Evolutionary conservation across 53 echinoderm and acorn worm species (phyloP).

Genomic region (Temnopleurus reevesii): DNA sequence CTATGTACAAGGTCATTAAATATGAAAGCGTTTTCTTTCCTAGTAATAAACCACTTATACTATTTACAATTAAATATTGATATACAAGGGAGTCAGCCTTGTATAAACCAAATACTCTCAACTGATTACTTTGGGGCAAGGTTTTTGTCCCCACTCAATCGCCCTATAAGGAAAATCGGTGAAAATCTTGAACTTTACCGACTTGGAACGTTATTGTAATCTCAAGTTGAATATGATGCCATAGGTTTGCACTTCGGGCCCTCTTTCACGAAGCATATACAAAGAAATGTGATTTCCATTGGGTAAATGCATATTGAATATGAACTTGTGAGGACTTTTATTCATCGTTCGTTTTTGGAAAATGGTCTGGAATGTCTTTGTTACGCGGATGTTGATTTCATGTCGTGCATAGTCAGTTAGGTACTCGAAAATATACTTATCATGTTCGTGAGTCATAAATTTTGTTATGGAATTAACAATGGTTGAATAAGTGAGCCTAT

Average conservation of each 20-base stretch:
- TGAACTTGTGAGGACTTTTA: too few relatives aligned
- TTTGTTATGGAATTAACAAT: background rate
- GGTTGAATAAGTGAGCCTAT: too few relatives aligned
- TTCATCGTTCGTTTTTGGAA: too few relatives aligned
- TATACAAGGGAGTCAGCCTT: background rate
- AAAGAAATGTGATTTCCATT: too few relatives aligned
- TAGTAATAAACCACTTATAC: background rate
- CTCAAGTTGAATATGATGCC: background rate
- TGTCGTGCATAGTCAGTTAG: too few relatives aligned
- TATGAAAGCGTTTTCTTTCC: background rate
- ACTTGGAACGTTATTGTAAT: background rate
- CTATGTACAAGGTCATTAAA: background rate
- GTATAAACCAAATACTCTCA: background rate
- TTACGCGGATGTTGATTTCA: background rate
- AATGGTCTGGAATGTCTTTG: background rate
- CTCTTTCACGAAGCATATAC: too few relatives aligned
- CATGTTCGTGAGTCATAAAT: conserved; percentile 2
- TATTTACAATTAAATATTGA: conserved; percentile 11
- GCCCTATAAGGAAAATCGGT: background rate
- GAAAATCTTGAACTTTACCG: background rate
- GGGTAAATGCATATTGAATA: too few relatives aligned
- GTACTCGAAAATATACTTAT: background rate
- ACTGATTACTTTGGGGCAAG: background rate
- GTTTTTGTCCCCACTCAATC: background rate
- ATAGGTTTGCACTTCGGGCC: too few relatives aligned